Evolutionary conservation across 2,113 vertebrate genomes (phyloP).

Genomic region (Sphyrna mokarran): DNA sequence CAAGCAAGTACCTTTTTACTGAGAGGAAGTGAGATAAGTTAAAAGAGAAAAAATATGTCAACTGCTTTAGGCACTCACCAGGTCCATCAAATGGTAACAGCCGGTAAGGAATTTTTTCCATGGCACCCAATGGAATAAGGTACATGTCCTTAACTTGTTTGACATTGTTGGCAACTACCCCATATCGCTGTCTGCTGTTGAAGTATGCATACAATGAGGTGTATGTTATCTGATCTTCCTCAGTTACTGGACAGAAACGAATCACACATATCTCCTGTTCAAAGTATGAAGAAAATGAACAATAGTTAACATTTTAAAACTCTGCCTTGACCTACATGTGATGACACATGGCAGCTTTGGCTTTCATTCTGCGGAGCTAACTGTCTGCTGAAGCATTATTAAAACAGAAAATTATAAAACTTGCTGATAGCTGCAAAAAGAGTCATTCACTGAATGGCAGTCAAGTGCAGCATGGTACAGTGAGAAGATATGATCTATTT

Average conservation of each 20-base stretch:
- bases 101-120: conserved; percentile 93
- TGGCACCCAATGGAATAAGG: conserved; percentile 84
- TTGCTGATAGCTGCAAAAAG: background rate
- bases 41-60: too few species aligned
- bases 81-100: conserved; percentile 97
- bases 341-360: background rate
- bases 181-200: conserved; percentile 90
- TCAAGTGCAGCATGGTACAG: background rate
- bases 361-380: background rate
- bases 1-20: too few species aligned
- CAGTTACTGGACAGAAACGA: conserved; percentile 87
- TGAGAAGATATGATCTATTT: background rate
- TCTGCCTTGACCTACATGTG: background rate
- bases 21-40: too few species aligned
- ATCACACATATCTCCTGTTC: conserved; percentile 89
- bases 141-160: conserved; percentile 98
- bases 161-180: conserved; percentile 91
- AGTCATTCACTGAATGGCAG: background rate
- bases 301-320: conserved; percentile 2
- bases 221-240: conserved; percentile 96
- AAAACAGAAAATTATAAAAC: background rate
- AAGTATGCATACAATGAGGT: conserved; percentile 90
- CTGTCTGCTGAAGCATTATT: background rate
- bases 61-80: conserved; percentile 65
- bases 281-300: conserved; percentile 44